These are phyloP conservation scores for Trypoxylus dichotomus DNA, from an alignment of 1,140 invertebrate genomes.

Conservation along the genomic window DNA sequence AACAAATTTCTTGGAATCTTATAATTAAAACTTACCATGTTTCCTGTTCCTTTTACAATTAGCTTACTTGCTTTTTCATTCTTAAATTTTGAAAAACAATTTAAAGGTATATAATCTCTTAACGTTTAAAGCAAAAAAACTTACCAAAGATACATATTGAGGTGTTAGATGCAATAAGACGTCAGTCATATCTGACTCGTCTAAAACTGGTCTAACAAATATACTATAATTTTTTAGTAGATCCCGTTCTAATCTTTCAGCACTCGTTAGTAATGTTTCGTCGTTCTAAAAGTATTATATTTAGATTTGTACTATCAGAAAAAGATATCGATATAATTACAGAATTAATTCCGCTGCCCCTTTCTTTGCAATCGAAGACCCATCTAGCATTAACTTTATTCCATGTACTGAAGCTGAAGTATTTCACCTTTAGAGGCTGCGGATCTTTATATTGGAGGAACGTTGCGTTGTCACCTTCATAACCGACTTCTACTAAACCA, in stretches of 20 bases:
- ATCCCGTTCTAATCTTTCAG: constrained; percentile 44
- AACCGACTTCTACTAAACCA: constrained; percentile 60
- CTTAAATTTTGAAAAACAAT: neutral
- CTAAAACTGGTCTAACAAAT: constrained; percentile 43
- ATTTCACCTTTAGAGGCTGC: constrained; percentile 56
- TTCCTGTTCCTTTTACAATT: neutral
- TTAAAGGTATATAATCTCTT: neutral
- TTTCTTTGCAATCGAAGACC: constrained; percentile 57
- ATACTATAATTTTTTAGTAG: constrained; percentile 48
- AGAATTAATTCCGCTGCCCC: constrained; percentile 35
- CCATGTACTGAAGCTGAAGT: constrained; percentile 64
- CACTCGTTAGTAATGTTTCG: constrained; percentile 40
- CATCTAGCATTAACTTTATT: constrained; percentile 61
- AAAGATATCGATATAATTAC: neutral
- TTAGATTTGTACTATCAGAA: neutral
- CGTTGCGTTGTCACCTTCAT: constrained; percentile 57
- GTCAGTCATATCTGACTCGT: constrained; percentile 36
- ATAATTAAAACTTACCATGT: neutral
- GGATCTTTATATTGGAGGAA: constrained; percentile 59
- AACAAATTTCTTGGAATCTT: neutral
- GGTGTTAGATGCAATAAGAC: constrained; percentile 41
- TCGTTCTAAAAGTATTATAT: neutral
- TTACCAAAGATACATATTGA: constrained; percentile 44
- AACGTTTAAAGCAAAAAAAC: neutral
- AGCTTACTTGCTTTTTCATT: neutral